Base-by-base conservation (phyloP, 2,888 invertebrate species). In the Zhuqinia jingwanae region DNA sequence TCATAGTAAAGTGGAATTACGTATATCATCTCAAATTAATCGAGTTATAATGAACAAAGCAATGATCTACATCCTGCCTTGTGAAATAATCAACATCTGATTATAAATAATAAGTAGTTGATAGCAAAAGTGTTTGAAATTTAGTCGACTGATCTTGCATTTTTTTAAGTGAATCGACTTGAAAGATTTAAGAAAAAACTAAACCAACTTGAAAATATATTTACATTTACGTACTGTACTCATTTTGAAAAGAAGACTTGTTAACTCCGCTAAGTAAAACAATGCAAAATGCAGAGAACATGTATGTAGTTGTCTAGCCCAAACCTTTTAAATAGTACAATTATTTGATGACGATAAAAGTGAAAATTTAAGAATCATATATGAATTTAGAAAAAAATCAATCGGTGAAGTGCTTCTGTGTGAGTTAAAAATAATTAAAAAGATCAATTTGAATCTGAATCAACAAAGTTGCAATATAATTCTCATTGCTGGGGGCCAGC, bases 1-100 rank as follows among this genome's bases (percentile, higher is more conserved):
- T 82, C 87, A 77, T 87, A 82, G 77, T 78, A 87, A 87, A 87
- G 87, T 87, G 87, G 87, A 87, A 82, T 60, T 60, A 70, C 50
- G 45, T 36, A n/a, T 58, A 78, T 75, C 87, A 87, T 77, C 87
- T 78, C 82, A 82, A 81, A 82, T 36, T 47, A 77, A 78, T 68
- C 65, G 42, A 68, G 65, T 68, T 42, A 11, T 42, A 45, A 60
- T 73, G 56, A 30, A 45, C 30, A 25, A 27, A 53, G 53, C 47
- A 50, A 78, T 65, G 3, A 36, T 36, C 36, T 36, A 36, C 36
- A 36, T 36, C 6, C 27, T 47, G 5, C 45, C 11, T 15, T 8
- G 79, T 68, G 68, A 80, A 79, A 80, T 68, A 27, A 63, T 78
- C 79, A 68, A 53, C 70, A 22, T 25, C 25, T n/a, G 50, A 15